A percentile compares a stretch with the other conserved stretches of the same genome.
Evolutionary conservation across 1,140 invertebrate genomes (phyloP).

Genomic region (Dendrolimus punctatus): DNA sequence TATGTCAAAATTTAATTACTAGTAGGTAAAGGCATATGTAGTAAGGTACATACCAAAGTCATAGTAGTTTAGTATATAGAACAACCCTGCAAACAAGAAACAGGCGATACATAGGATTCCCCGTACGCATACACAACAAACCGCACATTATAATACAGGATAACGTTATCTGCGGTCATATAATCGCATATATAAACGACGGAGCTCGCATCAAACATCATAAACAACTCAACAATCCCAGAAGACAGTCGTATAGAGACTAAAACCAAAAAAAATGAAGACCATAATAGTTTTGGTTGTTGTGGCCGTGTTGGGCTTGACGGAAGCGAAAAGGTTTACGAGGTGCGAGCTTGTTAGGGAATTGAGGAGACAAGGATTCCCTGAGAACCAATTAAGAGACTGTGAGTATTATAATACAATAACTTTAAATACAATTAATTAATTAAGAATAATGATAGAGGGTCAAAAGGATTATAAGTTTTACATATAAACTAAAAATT

Average conservation of each 20-base stretch:
- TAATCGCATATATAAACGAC: constrained; percentile 3
- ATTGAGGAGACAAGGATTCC: constrained; percentile 37
- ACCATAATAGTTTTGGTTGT: not conserved
- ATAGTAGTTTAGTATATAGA: too few species aligned
- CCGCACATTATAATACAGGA: not conserved
- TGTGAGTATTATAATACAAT: constrained; percentile 26
- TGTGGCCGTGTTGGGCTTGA: constrained; percentile 1
- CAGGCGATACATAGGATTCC: constrained; percentile 4
- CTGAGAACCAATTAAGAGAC: constrained; percentile 32
- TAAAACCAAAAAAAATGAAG: not conserved
- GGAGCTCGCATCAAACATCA: not conserved
- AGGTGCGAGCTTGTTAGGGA: constrained; percentile 33
- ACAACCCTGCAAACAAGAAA: too few species aligned
- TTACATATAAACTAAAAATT: too few species aligned
- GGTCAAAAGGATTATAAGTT: too few species aligned
- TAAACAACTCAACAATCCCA: not conserved
- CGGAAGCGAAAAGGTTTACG: constrained; percentile 24
- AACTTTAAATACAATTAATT: too few species aligned
- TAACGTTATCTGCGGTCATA: not conserved
- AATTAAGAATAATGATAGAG: too few species aligned
- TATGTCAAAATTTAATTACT: too few species aligned
- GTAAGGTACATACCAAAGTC: too few species aligned
- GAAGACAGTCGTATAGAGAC: not conserved
- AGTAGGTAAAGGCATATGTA: too few species aligned
- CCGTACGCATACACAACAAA: not conserved